Evolutionary conservation across 2,888 invertebrate species (phyloP).

Genomic region (Drosophila mettleri): DNA sequence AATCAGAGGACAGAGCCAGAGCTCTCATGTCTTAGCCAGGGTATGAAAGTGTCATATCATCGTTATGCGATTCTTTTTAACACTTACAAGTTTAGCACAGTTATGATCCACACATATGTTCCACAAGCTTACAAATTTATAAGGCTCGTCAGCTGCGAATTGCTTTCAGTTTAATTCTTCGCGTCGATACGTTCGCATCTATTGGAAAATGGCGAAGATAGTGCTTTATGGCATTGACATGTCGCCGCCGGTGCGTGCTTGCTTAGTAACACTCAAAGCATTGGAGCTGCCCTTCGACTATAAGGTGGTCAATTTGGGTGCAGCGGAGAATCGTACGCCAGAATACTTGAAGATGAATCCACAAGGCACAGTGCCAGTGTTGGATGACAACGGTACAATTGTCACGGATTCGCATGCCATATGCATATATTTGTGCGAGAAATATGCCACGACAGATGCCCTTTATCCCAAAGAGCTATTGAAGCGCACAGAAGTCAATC

Average conservation of each 20-base stretch:
- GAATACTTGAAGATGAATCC: conserved; percentile 86
- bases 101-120: conserved; percentile 1
- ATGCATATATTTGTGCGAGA: conserved; percentile 44
- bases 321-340: conserved; percentile 51
- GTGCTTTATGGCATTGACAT: conserved; percentile 63
- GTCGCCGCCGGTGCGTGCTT: conserved; percentile 88
- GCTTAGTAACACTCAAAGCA: conserved; percentile 87
- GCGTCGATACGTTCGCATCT: background rate
- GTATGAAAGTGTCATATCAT: conserved; percentile 25
- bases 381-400: conserved; percentile 40
- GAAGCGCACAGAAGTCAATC: conserved; percentile 61
- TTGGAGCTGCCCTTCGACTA: conserved; percentile 86
- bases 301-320: conserved; percentile 28
- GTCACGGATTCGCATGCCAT: conserved; percentile 47
- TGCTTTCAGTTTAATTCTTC: conserved; percentile 2
- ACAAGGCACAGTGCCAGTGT: conserved; percentile 84
- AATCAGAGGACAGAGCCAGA: no score
- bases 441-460: conserved; percentile 41
- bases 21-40: background rate
- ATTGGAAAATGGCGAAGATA: conserved; percentile 44
- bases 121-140: conserved; percentile 7
- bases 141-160: background rate
- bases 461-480: conserved; percentile 45
- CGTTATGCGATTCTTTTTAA: conserved; percentile 3
- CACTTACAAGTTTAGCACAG: conserved; percentile 7